Conservation (phyloP, 92 coral and sea anemone species). For the Ricordea florida region DNA sequence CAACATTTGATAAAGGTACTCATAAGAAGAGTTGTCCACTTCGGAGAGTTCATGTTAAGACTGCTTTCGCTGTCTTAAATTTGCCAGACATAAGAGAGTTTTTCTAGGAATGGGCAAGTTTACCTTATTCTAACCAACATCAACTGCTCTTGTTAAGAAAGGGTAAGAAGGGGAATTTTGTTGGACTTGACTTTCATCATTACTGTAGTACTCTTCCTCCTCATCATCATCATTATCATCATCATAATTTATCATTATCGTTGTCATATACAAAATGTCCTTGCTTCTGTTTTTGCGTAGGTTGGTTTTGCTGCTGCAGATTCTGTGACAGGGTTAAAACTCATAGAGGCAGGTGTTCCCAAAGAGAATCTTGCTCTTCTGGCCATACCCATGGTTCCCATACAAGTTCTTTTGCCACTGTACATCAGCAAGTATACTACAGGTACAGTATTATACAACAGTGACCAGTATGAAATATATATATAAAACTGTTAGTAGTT, state of each 20-base stretch:
- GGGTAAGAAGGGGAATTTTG: too few species aligned
- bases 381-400: conserved; percentile 96
- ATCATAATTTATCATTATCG: not conserved
- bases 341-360: conserved; percentile 98
- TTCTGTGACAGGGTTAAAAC: conserved; percentile 90
- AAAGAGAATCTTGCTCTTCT: conserved; percentile 95
- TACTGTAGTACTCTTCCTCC: too few species aligned
- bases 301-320: conserved; percentile 95
- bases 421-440: conserved; percentile 88
- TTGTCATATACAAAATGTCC: not conserved
- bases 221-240: not conserved
- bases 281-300: conserved; percentile 18
- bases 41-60: too few species aligned
- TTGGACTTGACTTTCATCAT: too few species aligned
- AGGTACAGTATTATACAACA: conserved; percentile 36
- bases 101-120: too few species aligned
- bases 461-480: too few species aligned
- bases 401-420: conserved; percentile 87
- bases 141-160: not conserved
- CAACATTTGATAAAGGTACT: too few species aligned
- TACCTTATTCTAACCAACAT: not conserved
- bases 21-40: too few species aligned
- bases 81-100: too few species aligned
- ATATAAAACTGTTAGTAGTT: not conserved
- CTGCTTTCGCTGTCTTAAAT: too few species aligned